These are phyloP conservation scores for Cryptophagus acutangulus DNA, from an alignment of 2,888 invertebrate species.

Conservation along the genomic window DNA sequence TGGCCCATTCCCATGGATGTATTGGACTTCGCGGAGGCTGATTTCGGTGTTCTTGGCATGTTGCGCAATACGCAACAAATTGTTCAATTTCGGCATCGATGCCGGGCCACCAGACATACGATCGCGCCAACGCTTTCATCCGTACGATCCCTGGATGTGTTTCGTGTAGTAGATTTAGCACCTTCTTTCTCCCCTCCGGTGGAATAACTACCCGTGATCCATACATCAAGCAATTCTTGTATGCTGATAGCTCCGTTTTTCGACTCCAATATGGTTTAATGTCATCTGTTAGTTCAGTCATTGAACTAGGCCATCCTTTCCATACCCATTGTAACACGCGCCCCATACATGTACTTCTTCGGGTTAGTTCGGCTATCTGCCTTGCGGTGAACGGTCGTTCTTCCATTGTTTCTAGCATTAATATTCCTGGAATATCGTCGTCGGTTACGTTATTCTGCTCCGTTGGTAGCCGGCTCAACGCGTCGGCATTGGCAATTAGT, in stretches of 20 bases:
- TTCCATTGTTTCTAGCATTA: neutral
- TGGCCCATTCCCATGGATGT: slow-evolving; percentile 11
- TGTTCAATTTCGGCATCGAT: slow-evolving; percentile 11
- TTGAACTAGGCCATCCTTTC: neutral
- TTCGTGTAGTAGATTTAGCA: slow-evolving; percentile 11
- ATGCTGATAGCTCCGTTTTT: slow-evolving; percentile 7
- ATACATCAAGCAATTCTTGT: slow-evolving; percentile 9
- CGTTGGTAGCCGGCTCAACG: neutral
- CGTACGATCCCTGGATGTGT: slow-evolving; percentile 10
- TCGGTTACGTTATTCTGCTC: neutral
- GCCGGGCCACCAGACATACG: slow-evolving; percentile 13
- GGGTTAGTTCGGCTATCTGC: neutral
- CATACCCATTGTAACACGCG: neutral
- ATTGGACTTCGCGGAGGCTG: slow-evolving; percentile 9
- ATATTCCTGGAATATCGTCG: too few species aligned
- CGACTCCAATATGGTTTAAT: neutral
- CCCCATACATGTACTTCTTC: neutral
- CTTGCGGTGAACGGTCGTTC: neutral
- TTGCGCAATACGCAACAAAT: neutral
- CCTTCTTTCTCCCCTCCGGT: neutral
- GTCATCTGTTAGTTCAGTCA: neutral
- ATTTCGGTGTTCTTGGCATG: slow-evolving; percentile 10
- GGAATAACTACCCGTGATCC: slow-evolving; percentile 12
- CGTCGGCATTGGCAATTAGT: neutral
- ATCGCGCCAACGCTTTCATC: slow-evolving; percentile 13